These are phyloP conservation scores for Unio pictorum DNA, from an alignment of 2,888 invertebrate genomes.

Conservation along the genomic window DNA sequence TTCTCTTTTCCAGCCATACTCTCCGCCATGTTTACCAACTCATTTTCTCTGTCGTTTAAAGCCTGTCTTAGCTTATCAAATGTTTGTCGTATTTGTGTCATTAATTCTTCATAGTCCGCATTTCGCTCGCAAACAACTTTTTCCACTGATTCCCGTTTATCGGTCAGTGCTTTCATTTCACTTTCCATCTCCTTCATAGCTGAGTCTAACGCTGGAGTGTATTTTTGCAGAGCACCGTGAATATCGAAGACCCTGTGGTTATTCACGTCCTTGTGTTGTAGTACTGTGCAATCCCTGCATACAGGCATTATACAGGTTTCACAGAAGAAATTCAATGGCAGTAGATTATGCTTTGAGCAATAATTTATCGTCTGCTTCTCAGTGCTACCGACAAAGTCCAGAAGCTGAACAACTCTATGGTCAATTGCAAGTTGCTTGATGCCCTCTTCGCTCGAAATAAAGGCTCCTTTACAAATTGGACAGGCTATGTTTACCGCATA, in stretches of 20 bases:
- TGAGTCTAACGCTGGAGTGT: constrained; percentile 51
- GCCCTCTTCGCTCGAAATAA: constrained; percentile 56
- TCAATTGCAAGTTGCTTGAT: constrained; percentile 53
- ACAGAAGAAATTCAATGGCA: constrained; percentile 65
- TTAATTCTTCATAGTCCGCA: constrained; percentile 34
- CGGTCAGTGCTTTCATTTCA: constrained; percentile 42
- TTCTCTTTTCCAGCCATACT: constrained; percentile 44
- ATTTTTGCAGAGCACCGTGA: constrained; percentile 52
- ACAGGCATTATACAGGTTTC: constrained; percentile 54
- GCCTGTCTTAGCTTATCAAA: constrained; percentile 50
- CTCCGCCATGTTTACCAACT: constrained; percentile 46
- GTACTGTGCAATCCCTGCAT: constrained; percentile 60
- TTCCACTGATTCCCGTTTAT: constrained; percentile 46
- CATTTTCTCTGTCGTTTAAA: constrained; percentile 52
- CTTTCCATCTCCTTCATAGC: constrained; percentile 50
- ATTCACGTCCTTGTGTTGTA: constrained; percentile 55
- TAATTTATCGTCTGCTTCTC: constrained; percentile 55
- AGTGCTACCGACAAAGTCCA: constrained; percentile 59
- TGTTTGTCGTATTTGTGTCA: constrained; percentile 45
- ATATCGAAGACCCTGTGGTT: constrained; percentile 59
- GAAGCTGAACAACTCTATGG: constrained; percentile 59
- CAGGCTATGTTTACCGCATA: constrained; percentile 54
- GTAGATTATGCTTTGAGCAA: constrained; percentile 56
- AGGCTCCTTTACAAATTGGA: constrained; percentile 49
- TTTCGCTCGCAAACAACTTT: constrained; percentile 40